Percentiles rank a stretch among this genome's conserved stretches.
phyloP scores from a whole-genome alignment of 2,797 vertebrate species.

The Darevskia mixta region DNA sequence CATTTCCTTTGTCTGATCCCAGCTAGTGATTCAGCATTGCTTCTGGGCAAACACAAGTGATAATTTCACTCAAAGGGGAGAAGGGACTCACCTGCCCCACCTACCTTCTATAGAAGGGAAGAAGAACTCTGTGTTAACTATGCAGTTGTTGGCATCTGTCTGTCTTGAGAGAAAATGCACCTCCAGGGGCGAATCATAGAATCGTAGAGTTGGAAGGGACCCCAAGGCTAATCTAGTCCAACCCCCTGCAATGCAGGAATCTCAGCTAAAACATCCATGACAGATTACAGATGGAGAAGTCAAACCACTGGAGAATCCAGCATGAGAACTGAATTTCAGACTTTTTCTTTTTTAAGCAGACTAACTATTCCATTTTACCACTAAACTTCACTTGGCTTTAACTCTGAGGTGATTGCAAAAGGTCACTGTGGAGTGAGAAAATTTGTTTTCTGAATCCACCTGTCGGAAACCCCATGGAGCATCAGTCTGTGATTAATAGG shows the following conservation, averaged over 20 bases:
- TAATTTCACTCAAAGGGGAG: neutral
- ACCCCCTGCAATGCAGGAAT: too few relatives aligned
- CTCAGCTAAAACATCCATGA: too few relatives aligned
- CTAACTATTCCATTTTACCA: neutral
- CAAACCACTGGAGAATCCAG: too few relatives aligned
- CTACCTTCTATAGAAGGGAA: neutral
- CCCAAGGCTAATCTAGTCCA: too few relatives aligned
- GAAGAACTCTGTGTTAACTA: neutral
- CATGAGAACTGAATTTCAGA: conserved; percentile 5
- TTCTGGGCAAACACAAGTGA: neutral
- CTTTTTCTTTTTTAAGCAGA: neutral
- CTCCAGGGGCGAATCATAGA: too few relatives aligned
- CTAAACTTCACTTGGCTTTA: neutral
- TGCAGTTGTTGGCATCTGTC: too few relatives aligned
- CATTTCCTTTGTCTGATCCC: neutral
- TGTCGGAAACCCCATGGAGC: neutral
- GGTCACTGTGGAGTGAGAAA: conserved; percentile 32
- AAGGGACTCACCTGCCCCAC: neutral
- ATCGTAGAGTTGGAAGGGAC: too few relatives aligned
- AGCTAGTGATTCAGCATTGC: neutral
- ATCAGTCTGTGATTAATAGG: conserved; percentile 7
- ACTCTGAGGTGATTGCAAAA: conserved; percentile 26
- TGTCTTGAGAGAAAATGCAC: too few relatives aligned
- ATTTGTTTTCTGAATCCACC: conserved; percentile 39
- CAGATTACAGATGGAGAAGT: too few relatives aligned